Evolutionary conservation across 2,113 vertebrate species (phyloP).

Genomic region (Apteryx owenii): DNA sequence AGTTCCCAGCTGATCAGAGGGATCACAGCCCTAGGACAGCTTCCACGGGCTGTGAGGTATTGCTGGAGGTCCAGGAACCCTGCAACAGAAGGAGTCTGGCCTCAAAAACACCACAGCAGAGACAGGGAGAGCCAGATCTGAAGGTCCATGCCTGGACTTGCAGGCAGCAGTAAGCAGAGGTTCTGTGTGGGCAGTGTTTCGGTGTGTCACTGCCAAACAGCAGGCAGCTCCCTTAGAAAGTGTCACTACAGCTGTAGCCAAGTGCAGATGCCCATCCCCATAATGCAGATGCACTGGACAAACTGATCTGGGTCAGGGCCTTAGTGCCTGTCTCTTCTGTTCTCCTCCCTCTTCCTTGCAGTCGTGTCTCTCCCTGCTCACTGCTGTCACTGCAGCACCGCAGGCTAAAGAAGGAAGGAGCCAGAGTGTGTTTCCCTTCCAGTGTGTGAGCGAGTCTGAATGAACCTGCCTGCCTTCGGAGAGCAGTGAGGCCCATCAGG

Average conservation of each 20-base stretch:
- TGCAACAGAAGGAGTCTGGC: not conserved
- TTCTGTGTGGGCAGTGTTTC: not conserved
- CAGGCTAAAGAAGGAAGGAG: not conserved
- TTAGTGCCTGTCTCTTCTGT: no score
- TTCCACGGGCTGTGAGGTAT: rapidly evolving
- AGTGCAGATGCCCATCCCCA: not conserved
- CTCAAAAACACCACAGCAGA: not conserved
- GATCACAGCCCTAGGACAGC: not conserved
- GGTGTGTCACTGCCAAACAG: not conserved
- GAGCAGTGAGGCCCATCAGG: no score
- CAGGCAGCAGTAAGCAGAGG: not conserved
- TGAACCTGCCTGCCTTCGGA: not conserved
- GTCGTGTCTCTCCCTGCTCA: not conserved
- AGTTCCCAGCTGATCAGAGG: not conserved
- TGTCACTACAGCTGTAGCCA: no score
- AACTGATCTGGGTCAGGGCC: not conserved
- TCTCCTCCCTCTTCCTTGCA: not conserved
- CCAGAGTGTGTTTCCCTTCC: not conserved
- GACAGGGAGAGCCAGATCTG: not conserved
- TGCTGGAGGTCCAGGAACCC: not conserved
- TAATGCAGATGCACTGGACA: not conserved
- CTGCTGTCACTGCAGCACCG: not conserved
- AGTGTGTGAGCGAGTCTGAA: no score
- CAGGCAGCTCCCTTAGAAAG: not conserved
- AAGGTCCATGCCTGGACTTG: not conserved